phyloP scores from a whole-genome alignment of 2,797 vertebrate genomes.

The Amphiprion clarkii region DNA sequence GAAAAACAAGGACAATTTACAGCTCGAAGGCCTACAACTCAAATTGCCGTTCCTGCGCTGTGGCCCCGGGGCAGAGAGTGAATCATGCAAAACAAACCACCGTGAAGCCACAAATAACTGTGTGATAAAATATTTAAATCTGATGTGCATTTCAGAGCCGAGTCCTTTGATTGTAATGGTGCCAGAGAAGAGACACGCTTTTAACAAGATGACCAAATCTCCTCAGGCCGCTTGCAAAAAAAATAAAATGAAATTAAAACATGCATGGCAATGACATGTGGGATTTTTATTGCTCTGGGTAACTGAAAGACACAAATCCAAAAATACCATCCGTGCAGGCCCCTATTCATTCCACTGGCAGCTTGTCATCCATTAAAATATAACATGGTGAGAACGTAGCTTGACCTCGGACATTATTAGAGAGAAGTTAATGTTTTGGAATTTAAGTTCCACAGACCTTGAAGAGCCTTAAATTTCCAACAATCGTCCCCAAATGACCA shows the following conservation, averaged over 20 bases:
- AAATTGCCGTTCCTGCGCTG: conserved; percentile 53
- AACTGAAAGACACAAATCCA: conserved; percentile 41
- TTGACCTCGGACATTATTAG: conserved; percentile 45
- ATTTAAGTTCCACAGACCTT: conserved; percentile 27
- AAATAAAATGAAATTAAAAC: conserved; percentile 16
- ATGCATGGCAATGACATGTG: conserved; percentile 26
- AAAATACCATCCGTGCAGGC: conserved; percentile 29
- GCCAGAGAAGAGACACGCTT: conserved; percentile 22
- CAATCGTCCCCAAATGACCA: conserved; percentile 64
- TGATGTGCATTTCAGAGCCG: conserved; percentile 50
- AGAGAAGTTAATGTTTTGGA: conserved; percentile 35
- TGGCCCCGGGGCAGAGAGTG: conserved; percentile 52
- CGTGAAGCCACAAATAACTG: conserved; percentile 69
- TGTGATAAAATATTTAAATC: conserved; percentile 71
- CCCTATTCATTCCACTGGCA: conserved; percentile 28
- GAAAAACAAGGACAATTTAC: conserved; percentile 62
- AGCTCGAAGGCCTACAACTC: conserved; percentile 44
- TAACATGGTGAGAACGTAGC: conserved; percentile 40
- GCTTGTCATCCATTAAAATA: conserved; percentile 47
- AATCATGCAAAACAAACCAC: conserved; percentile 74
- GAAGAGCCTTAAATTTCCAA: conserved; percentile 45
- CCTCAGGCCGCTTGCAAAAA: conserved; percentile 20
- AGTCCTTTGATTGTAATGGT: conserved; percentile 7
- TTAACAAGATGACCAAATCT: conserved; percentile 55
- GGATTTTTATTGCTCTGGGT: conserved; percentile 24